Base-by-base conservation (phyloP, 30 jellyfish, hydroid and myxozoan genomes). In the Aurelia sp. region DNA sequence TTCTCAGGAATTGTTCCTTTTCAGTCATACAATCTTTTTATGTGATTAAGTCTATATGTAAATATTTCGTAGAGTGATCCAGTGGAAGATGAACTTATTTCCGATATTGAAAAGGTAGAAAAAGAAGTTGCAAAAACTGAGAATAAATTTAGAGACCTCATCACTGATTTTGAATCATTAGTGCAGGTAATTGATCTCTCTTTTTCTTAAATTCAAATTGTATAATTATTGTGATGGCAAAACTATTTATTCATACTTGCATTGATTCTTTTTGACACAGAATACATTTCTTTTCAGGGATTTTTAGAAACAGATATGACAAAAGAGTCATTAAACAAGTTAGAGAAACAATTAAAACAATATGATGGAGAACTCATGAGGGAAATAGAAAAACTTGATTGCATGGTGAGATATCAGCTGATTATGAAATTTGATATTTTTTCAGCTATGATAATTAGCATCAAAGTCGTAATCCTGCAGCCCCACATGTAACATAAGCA, bases 371-470 rank as follows among this genome's bases (percentile, higher is more conserved):
- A 22, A 7, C 48, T 78, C 31, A 78, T 62, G 89, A 78, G 52
- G 52, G 66, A 79, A 30, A 15, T 78, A 10, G 89, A 78, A 47
- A 78, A 60, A 11, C 76, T 76, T 9, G 86, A 76, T 60, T 76
- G 76, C 19, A 76, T 76, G 86, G 86, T 76, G 30, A 55, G 73
- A 23, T n/a, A 0, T 60, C 48, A 17, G 2, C 15, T 35, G 3
- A 13, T 44, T 44, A 7, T 44, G 0, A 27, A 27, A 44, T 44
- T 7, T 7, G 55, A 44, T 44, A 44, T 8, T 40, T 40, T 40
- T 5, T 27, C 51, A 40, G 51, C 51, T 0, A 8, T 44, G 55
- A 44, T 44, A 7, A 44, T 44, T 7, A 44, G 55, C 55, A 44
- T 44, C 15, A 44, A 44, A 44, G 8, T 44, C 15, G 16, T 4